Evolutionary conservation across 1,140 invertebrate genomes (phyloP).

Genomic region (Ephestia elutella): DNA sequence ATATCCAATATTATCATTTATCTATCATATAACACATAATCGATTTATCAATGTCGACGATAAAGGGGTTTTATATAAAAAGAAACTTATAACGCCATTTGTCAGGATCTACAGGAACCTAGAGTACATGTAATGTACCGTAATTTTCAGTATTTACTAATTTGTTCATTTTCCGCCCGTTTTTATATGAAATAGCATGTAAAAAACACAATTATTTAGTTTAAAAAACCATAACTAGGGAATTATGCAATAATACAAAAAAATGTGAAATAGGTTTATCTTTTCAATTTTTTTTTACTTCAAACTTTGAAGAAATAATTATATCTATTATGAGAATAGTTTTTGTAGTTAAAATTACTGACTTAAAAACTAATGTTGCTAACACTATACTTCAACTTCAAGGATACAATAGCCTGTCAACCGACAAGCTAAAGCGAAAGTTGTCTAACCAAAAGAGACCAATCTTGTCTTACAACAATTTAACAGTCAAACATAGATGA

Average conservation of each 20-base stretch:
- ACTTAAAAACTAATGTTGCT: too few species aligned
- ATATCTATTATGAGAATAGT: too few species aligned
- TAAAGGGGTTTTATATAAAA: background rate
- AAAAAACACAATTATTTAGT: background rate
- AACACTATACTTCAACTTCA: too few species aligned
- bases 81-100: slow-evolving; percentile 19
- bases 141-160: background rate
- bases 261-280: background rate
- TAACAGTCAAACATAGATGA: too few species aligned
- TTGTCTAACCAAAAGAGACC: background rate
- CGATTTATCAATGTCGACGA: background rate
- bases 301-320: too few species aligned
- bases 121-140: background rate
- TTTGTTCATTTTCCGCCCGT: background rate
- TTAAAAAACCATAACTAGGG: background rate
- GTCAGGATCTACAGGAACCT: slow-evolving; percentile 13
- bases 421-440: background rate
- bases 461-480: background rate
- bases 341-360: too few species aligned
- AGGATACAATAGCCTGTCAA: slow-evolving; percentile 4
- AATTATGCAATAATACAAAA: background rate
- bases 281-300: too few species aligned
- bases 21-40: background rate
- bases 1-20: too few species aligned
- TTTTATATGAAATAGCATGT: background rate